Conservation (phyloP, 2,797 vertebrate genomes). For the Okamejei kenojei region DNA sequence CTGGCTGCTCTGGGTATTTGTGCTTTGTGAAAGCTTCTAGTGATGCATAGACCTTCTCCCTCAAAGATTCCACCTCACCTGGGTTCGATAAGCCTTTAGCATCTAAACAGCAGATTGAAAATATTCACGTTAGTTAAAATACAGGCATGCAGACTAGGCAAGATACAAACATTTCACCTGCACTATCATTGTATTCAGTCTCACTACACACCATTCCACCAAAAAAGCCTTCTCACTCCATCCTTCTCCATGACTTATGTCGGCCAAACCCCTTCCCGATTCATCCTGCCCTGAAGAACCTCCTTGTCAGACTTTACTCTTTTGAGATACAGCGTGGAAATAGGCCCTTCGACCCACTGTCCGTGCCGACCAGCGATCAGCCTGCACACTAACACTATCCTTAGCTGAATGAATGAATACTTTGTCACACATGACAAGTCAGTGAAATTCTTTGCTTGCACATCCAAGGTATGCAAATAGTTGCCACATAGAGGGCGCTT, state of each 20-base stretch:
- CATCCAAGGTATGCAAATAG: too few relatives aligned
- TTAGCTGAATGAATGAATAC: too few relatives aligned
- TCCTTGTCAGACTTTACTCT: too few relatives aligned
- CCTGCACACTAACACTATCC: too few relatives aligned
- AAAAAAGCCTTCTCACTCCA: neutral
- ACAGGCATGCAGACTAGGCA: too few relatives aligned
- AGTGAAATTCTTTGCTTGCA: too few relatives aligned
- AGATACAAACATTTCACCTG: neutral
- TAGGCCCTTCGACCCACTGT: too few relatives aligned
- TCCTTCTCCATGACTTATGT: too few relatives aligned
- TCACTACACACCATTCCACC: neutral
- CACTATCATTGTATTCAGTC: neutral
- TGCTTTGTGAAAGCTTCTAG: slow-evolving; percentile 93
- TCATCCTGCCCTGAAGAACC: neutral
- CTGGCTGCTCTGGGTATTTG: slow-evolving; percentile 89
- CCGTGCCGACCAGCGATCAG: too few relatives aligned
- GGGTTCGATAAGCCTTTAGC: slow-evolving; percentile 90
- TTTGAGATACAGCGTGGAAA: too few relatives aligned
- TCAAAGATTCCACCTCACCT: slow-evolving; percentile 75
- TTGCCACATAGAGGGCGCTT: too few relatives aligned
- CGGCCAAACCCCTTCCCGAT: neutral
- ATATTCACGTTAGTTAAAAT: slow-evolving; percentile 8
- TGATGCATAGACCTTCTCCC: slow-evolving; percentile 91
- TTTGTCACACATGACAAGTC: too few relatives aligned
- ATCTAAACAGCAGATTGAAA: slow-evolving; percentile 59